phyloP scores from a whole-genome alignment of 2,797 vertebrate genomes.

The Sebastes taczanowskii region DNA sequence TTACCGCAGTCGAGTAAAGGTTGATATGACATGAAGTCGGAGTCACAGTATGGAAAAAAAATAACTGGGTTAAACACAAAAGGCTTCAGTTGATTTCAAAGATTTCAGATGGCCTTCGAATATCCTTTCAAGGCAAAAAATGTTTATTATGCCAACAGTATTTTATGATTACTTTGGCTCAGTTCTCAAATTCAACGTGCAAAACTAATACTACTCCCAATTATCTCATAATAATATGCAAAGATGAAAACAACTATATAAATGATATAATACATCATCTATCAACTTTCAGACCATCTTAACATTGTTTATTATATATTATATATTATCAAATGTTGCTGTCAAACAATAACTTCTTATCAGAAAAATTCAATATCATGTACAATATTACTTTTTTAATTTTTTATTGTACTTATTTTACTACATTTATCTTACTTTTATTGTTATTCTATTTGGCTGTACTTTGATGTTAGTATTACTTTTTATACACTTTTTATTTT shows the following conservation, averaged over 20 bases:
- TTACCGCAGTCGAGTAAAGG: neutral
- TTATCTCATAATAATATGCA: neutral
- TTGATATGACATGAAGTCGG: neutral
- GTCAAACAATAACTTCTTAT: neutral
- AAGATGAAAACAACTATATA: neutral
- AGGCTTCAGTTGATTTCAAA: neutral
- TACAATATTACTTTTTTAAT: neutral
- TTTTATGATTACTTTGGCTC: neutral
- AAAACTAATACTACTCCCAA: neutral
- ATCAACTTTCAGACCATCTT: constrained; percentile 26
- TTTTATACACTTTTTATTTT: no score
- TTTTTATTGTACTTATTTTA: neutral
- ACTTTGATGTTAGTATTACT: no score
- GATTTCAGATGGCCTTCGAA: neutral
- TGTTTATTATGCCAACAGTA: neutral
- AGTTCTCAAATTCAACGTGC: neutral
- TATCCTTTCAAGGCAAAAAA: neutral
- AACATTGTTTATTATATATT: neutral
- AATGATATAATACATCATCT: neutral
- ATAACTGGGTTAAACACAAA: neutral
- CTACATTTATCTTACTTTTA: neutral
- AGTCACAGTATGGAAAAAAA: neutral
- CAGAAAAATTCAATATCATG: neutral
- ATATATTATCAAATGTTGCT: neutral
- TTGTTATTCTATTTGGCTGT: neutral